Evolutionary conservation across 2,113 vertebrate genomes (phyloP), one percentile per base, ranked within the genome.

Genomic region (Echinops telfairi): DNA sequence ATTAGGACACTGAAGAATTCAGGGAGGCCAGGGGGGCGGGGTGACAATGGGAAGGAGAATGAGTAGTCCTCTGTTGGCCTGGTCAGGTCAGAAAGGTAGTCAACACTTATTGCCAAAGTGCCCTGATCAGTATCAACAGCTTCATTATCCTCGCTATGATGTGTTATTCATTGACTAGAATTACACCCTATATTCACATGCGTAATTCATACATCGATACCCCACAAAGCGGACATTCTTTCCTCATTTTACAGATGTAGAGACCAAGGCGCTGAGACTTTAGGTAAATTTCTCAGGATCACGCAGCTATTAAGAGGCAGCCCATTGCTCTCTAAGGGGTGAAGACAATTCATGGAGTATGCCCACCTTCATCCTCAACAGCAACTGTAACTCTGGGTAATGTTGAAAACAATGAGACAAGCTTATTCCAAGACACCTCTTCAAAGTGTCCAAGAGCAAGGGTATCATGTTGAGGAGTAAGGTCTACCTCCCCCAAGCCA

Each of bases 31-130:
- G 40, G 40, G 7, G 7, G 40, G n/a, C n/a, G 5, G 12, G 9
- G 47, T 53, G 47, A 53, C 47, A 53, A 11, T 53, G 47, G 47
- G 47, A 53, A 53, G 47, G 47, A 2, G 47, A 53, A 53, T 53
- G 47, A 53, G 47, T 53, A 53, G 47, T 11, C 47, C 47, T 53
- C 10, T 53, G 47, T 53, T 6, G 47, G 10, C 47, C 47, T 53
- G 47, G 47, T 8, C 47, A 53, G 47, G 12, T 53, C 77, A 86
- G 31, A 95, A 68, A 79, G n/a, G 66, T 71, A 25, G 12, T 57
- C n/a, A 83, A 83, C 83, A 29, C 20, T 70, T 89, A 40, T 25
- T 87, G 88, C 70, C 71, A 86, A 86, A 64, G 73, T 31, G 66
- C 38, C 68, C 76, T 40, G 23, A 20, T 57, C 70, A 38, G 40